Base-by-base conservation (phyloP, 1,140 invertebrate genomes). In the Pristionchus pacificus region DNA sequence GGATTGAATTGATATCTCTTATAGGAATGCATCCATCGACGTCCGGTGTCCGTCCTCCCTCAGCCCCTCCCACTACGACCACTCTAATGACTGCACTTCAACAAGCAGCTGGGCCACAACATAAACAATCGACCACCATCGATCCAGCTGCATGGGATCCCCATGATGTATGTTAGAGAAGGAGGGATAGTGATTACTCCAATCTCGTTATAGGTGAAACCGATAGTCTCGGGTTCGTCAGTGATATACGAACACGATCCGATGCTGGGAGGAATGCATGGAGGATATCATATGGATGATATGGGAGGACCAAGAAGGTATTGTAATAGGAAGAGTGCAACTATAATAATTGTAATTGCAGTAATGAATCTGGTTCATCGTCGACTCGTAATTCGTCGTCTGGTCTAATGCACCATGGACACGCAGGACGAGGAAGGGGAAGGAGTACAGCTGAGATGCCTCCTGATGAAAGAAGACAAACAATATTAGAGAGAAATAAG, bases 401-500 rank as follows among this genome's bases (percentile, higher is more conserved):
- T n/a, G n/a, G n/a, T n/a, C n/a, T n/a, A n/a, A n/a, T n/a, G n/a
- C 38, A 10, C 6, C 38, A 49, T 49, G 38, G 38, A 49, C 19
- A 6, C 6, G 19, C 71, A n/a, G 70, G 74, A 27, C 29, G 74
- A 65, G 74, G 74, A 27, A 31, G 74, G n/a, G 73, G 63, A 32
- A 28, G 33, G 24, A 67, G 63, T 15, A 74, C 74, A 10, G 60
- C 71, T 14, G 74, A 75, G 13, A 62, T 75, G 71, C 74, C 75
- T 13, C 64, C 74, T 1, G 74, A 75, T 49, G 74, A 75, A 49
- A 58, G 74, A 33, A 55, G 71, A 59, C 59, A 72, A 62, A 75
- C 74, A 2, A 75, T 75, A 31, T 71, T 75, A 15, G 74, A 75
- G 57, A 61, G 74, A 27, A 75, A 75, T 38, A 76, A 76, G 63